Conservation (phyloP, 1,140 invertebrate species). For the Heterodera schachtii region DNA sequence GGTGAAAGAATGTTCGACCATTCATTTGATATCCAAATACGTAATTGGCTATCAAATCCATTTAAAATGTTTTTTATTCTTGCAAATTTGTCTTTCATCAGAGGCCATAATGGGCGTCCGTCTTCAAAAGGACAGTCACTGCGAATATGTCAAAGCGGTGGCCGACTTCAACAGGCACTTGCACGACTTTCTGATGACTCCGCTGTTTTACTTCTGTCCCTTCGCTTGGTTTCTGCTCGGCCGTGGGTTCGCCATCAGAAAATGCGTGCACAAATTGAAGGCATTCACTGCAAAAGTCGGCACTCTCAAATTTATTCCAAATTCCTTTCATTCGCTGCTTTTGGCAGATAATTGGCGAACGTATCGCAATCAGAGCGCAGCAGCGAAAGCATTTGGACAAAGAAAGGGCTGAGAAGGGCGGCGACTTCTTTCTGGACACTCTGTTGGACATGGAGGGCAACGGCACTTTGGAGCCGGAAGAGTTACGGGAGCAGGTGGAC, state of each 20-base stretch:
- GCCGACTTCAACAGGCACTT: slow-evolving; percentile 69
- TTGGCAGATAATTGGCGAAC: slow-evolving; percentile 8
- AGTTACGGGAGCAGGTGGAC: slow-evolving; percentile 61
- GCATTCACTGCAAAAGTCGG: slow-evolving; percentile 48
- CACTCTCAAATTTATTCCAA: not conserved
- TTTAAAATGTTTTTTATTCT: too few relatives aligned
- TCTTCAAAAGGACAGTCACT: slow-evolving; percentile 74
- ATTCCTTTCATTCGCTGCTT: not conserved
- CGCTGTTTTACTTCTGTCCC: slow-evolving; percentile 79
- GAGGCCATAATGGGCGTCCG: slow-evolving; percentile 80
- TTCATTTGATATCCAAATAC: too few relatives aligned
- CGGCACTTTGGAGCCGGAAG: slow-evolving; percentile 66
- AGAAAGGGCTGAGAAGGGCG: slow-evolving; percentile 73
- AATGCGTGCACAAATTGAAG: slow-evolving; percentile 72
- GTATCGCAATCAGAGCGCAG: slow-evolving; percentile 2
- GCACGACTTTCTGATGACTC: slow-evolving; percentile 71
- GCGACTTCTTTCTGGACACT: slow-evolving; percentile 87
- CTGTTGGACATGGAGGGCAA: slow-evolving; percentile 77
- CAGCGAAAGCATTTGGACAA: not conserved
- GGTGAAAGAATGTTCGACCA: not conserved
- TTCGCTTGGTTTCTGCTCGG: slow-evolving; percentile 78
- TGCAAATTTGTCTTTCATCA: not conserved
- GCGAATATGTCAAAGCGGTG: slow-evolving; percentile 77
- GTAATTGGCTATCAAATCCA: too few relatives aligned
- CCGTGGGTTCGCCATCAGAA: slow-evolving; percentile 76